Conservation (phyloP, 2,113 vertebrate genomes). For the Gavialis gangeticus region DNA sequence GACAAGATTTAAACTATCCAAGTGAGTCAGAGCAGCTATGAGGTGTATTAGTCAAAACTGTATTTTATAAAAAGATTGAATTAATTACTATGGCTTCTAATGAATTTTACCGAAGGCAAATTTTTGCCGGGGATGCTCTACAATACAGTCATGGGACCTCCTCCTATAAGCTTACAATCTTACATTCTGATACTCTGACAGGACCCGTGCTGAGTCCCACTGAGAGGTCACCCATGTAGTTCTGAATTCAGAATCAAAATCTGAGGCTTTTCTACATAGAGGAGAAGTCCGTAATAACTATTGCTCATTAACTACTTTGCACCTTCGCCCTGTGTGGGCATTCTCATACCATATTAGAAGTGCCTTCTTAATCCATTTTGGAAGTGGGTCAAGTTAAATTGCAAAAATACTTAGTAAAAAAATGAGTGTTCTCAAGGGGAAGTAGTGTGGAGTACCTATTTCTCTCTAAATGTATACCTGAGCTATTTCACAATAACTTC, state of each 20-base stretch:
- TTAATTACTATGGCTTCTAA: neutral
- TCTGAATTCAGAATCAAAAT: neutral
- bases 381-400: neutral
- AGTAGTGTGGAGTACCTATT: neutral
- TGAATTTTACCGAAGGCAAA: neutral
- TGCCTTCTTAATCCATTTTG: neutral
- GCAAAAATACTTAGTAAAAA: neutral
- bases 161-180: neutral
- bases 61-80: neutral
- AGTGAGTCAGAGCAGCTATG: neutral
- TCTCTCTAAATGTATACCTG: neutral
- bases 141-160: neutral
- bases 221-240: neutral
- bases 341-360: too few species aligned
- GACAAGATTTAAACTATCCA: neutral
- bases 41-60: neutral
- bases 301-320: too few species aligned
- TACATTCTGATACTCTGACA: neutral
- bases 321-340: too few species aligned
- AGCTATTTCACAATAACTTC: neutral
- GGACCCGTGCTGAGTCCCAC: neutral
- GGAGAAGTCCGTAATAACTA: too few species aligned
- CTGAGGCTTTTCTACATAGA: too few species aligned
- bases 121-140: neutral
- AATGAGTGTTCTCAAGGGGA: neutral